A percentile compares a stretch with the other conserved stretches of the same genome.
Conservation (phyloP, 2,888 invertebrate species). For the Nomada ferruginata region DNA sequence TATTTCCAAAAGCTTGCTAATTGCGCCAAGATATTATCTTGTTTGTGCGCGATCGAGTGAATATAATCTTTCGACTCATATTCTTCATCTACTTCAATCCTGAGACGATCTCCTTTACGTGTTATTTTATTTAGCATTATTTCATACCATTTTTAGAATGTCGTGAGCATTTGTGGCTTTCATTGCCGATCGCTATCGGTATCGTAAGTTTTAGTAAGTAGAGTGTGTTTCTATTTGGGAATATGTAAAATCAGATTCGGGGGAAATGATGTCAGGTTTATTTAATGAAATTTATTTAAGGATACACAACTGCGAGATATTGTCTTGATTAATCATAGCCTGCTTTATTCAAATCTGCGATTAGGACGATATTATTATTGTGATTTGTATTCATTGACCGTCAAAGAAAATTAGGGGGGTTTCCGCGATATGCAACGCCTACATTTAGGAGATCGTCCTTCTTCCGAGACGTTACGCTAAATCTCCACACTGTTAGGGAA, state of each 20-base stretch:
- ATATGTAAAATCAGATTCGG: neutral
- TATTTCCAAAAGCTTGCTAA: constrained; percentile 43
- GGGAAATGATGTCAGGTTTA: constrained; percentile 23
- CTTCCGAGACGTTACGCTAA: too few relatives aligned
- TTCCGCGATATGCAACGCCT: too few relatives aligned
- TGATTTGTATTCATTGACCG: too few relatives aligned
- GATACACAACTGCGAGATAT: too few relatives aligned
- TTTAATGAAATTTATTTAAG: constrained; percentile 33
- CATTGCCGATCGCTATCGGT: neutral
- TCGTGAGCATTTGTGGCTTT: too few relatives aligned
- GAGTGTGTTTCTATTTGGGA: neutral
- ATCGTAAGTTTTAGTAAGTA: neutral
- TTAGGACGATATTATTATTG: too few relatives aligned
- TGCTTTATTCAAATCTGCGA: too few relatives aligned
- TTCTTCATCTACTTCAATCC: constrained; percentile 2
- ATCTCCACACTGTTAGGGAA: too few relatives aligned
- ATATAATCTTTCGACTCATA: constrained; percentile 23
- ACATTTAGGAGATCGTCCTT: too few relatives aligned
- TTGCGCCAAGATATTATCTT: constrained; percentile 50
- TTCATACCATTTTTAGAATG: constrained; percentile 6
- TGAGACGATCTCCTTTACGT: neutral
- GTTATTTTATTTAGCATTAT: constrained; percentile 25
- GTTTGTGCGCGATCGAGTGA: constrained; percentile 26
- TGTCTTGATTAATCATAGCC: too few relatives aligned
- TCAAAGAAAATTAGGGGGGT: too few relatives aligned